Percentiles rank a stretch among this genome's conserved stretches.
phyloP scores from a whole-genome alignment of 2,113 vertebrate genomes.

The Excalfactoria chinensis region DNA sequence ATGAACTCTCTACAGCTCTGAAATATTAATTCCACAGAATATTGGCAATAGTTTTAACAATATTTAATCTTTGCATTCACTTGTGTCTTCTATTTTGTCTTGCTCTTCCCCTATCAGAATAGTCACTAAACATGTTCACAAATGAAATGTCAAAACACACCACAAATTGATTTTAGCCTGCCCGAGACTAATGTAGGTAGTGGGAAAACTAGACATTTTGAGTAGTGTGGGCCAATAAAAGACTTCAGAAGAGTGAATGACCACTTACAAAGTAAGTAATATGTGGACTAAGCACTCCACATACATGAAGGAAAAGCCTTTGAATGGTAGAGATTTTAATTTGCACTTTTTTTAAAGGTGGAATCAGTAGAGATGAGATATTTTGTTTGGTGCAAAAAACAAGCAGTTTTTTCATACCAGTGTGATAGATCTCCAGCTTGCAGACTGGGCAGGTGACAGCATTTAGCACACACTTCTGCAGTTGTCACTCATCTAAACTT shows the following conservation, averaged over 20 bases:
- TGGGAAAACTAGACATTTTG: background rate
- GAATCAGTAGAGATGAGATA: background rate
- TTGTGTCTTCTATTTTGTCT: slow-evolving; percentile 2
- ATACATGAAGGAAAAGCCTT: background rate
- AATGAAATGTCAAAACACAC: background rate
- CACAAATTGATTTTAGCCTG: background rate
- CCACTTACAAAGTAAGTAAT: background rate
- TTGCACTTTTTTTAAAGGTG: background rate
- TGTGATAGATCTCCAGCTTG: background rate
- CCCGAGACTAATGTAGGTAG: background rate
- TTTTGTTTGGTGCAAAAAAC: background rate
- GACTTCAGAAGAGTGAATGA: background rate
- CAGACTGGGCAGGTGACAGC: background rate
- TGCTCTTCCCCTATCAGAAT: background rate
- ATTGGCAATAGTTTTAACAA: background rate
- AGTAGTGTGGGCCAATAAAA: background rate
- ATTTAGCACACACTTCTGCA: background rate
- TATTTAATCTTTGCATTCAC: background rate
- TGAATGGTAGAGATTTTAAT: background rate
- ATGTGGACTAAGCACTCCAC: background rate
- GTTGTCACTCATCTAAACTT: slow-evolving; percentile 6
- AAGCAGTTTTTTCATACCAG: background rate
- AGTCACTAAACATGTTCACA: background rate
- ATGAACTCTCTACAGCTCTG: background rate
- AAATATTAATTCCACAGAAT: background rate